Percentiles rank a stretch among this genome's conserved stretches.
phyloP scores from a whole-genome alignment of 2,888 invertebrate genomes.

The Zhengitettix transpicula region DNA sequence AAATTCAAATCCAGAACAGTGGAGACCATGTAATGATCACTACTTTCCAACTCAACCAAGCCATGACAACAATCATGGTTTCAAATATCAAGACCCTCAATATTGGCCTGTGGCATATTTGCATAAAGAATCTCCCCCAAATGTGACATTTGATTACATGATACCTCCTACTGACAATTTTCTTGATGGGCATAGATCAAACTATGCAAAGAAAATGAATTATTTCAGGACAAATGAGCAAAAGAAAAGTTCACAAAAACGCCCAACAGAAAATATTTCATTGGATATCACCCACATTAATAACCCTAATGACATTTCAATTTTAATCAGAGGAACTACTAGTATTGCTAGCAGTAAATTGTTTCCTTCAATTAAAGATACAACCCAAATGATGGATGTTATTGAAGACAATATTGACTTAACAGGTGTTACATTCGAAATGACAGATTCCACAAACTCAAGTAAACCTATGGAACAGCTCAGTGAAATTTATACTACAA shows the following conservation, averaged over 20 bases:
- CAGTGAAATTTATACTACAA: background rate
- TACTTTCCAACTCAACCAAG: slow-evolving; percentile 45
- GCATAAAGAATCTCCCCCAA: slow-evolving; percentile 64
- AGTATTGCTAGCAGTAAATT: background rate
- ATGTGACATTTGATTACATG: slow-evolving; percentile 31
- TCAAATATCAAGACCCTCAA: slow-evolving; percentile 6
- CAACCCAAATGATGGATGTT: background rate
- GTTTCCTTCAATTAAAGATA: background rate
- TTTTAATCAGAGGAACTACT: background rate
- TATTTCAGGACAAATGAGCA: background rate
- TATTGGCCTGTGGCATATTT: slow-evolving; percentile 71
- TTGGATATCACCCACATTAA: background rate
- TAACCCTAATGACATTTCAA: background rate
- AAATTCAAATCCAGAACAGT: slow-evolving; percentile 50
- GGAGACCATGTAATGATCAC: slow-evolving; percentile 73
- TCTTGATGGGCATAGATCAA: background rate
- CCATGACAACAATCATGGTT: slow-evolving; percentile 13
- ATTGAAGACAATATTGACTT: background rate
- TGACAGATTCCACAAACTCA: background rate
- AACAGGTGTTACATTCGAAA: background rate
- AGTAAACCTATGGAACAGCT: background rate
- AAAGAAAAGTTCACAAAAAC: background rate
- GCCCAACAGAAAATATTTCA: background rate
- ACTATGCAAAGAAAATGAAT: background rate
- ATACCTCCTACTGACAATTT: background rate